A percentile compares a stretch with the other conserved stretches of the same genome.
Evolutionary conservation across 2,797 vertebrate species (phyloP).

Genomic region (Percopsis omiscomaycus): DNA sequence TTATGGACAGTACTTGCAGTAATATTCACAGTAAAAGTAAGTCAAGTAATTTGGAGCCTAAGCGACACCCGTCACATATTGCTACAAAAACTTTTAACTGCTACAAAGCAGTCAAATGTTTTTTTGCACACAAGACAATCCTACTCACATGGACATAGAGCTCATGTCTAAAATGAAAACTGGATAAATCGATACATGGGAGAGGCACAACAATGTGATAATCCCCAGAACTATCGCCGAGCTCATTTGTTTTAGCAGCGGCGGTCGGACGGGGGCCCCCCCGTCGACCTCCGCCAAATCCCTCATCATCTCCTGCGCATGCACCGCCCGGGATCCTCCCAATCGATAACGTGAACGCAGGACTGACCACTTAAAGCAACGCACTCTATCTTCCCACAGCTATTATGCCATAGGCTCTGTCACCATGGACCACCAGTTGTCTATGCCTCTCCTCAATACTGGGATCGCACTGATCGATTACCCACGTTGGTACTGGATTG

Average conservation of each 20-base stretch:
- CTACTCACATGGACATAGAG: slow-evolving; percentile 36
- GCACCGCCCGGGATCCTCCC: slow-evolving; percentile 60
- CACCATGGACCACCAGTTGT: slow-evolving; percentile 39
- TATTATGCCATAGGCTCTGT: slow-evolving; percentile 40
- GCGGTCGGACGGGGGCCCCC: slow-evolving; percentile 63
- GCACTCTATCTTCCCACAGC: slow-evolving; percentile 66
- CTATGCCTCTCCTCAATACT: slow-evolving; percentile 23
- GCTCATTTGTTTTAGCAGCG: slow-evolving; percentile 76
- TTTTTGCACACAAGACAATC: slow-evolving; percentile 56
- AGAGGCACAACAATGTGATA: slow-evolving; percentile 74
- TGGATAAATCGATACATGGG: slow-evolving; percentile 70
- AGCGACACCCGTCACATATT: too few species aligned
- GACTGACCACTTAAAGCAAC: slow-evolving; percentile 76
- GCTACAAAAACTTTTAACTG: too few species aligned
- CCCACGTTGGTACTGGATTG: neutral
- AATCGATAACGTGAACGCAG: slow-evolving; percentile 78
- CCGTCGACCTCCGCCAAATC: slow-evolving; percentile 62
- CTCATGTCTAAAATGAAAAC: slow-evolving; percentile 57
- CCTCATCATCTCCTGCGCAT: slow-evolving; percentile 70
- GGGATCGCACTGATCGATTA: neutral
- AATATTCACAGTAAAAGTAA: too few species aligned
- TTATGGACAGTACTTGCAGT: too few species aligned
- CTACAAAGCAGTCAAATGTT: slow-evolving; percentile 56
- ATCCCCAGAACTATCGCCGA: slow-evolving; percentile 71
- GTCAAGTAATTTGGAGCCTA: too few species aligned